Percentiles rank a stretch among this genome's conserved stretches.
Evolutionary conservation across 2,888 invertebrate species (phyloP).

Genomic region (Phortica magna): DNA sequence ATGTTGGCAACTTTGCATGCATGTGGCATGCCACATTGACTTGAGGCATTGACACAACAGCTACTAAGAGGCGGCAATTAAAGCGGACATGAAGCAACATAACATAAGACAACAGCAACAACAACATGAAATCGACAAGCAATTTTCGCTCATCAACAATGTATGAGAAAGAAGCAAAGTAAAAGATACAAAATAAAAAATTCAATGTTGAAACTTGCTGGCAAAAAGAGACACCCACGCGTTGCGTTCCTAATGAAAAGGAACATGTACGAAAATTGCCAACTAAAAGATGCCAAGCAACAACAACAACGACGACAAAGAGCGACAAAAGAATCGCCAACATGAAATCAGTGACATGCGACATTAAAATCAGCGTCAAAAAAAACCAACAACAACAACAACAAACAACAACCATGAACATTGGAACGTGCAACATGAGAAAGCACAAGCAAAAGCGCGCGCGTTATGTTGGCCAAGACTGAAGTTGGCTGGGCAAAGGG

Average conservation of each 20-base stretch:
- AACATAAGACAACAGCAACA: constrained; percentile 4
- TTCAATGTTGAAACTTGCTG: no score
- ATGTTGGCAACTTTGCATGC: not conserved
- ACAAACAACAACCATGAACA: constrained; percentile 17
- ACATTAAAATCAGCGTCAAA: constrained; percentile 58
- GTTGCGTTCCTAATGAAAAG: constrained; percentile 21
- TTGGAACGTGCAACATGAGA: not conserved
- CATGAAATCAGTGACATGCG: constrained; percentile 70
- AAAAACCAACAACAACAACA: constrained; percentile 15
- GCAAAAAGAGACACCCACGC: constrained; percentile 28
- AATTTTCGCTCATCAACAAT: constrained; percentile 18
- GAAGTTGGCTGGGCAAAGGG: no score
- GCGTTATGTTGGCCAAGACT: not conserved
- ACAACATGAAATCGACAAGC: constrained; percentile 18
- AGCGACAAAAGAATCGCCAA: constrained; percentile 55
- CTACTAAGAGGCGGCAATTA: constrained; percentile 24
- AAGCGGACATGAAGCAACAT: constrained; percentile 1
- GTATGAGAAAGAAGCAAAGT: constrained; percentile 3
- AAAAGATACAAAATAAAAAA: not conserved
- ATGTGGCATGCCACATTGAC: not conserved
- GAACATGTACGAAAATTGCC: constrained; percentile 20
- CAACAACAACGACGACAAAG: constrained; percentile 22
- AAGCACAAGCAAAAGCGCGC: not conserved
- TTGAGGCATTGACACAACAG: not conserved
- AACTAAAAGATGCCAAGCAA: constrained; percentile 36